These are phyloP conservation scores for Ptychochromis oligacanthus DNA, from an alignment of 2,113 vertebrate genomes.

Conservation along the genomic window DNA sequence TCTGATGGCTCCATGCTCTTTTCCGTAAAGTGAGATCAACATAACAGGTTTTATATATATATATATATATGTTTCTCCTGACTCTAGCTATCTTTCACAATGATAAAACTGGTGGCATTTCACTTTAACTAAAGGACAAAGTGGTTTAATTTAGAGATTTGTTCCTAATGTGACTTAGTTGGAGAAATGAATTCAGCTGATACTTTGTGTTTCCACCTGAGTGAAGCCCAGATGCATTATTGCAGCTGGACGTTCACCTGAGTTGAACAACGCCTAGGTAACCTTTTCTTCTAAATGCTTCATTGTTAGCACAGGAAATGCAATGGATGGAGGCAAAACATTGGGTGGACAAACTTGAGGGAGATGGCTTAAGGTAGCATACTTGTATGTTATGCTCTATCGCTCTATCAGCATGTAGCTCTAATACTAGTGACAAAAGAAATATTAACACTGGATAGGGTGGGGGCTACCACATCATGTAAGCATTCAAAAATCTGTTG, in stretches of 20 bases:
- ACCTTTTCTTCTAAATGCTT: slow-evolving; percentile 1
- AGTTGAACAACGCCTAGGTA: not conserved
- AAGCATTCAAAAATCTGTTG: not conserved
- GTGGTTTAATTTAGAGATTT: slow-evolving; percentile 66
- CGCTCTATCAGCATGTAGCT: not conserved
- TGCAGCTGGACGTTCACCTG: slow-evolving; percentile 31
- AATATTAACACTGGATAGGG: not conserved
- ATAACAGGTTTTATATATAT: slow-evolving; percentile 30
- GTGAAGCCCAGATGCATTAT: slow-evolving; percentile 26
- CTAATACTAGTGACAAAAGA: not conserved
- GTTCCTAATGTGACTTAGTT: slow-evolving; percentile 36
- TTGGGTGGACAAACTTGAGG: not conserved
- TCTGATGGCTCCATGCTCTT: not conserved
- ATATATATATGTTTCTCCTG: slow-evolving; percentile 6
- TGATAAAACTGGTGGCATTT: slow-evolving; percentile 73
- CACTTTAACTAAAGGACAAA: slow-evolving; percentile 64
- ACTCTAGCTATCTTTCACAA: slow-evolving; percentile 49
- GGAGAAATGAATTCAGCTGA: slow-evolving; percentile 46
- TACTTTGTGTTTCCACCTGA: slow-evolving; percentile 33
- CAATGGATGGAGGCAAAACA: not conserved
- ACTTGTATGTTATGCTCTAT: not conserved
- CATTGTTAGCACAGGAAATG: slow-evolving; percentile 18
- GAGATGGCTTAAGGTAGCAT: not conserved
- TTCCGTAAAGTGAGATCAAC: slow-evolving; percentile 43
- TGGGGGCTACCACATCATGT: not conserved